Evolutionary conservation across 1,140 invertebrate species (phyloP), one percentile per base, ranked within the genome.

Genomic region (Eulimnadia texana): DNA sequence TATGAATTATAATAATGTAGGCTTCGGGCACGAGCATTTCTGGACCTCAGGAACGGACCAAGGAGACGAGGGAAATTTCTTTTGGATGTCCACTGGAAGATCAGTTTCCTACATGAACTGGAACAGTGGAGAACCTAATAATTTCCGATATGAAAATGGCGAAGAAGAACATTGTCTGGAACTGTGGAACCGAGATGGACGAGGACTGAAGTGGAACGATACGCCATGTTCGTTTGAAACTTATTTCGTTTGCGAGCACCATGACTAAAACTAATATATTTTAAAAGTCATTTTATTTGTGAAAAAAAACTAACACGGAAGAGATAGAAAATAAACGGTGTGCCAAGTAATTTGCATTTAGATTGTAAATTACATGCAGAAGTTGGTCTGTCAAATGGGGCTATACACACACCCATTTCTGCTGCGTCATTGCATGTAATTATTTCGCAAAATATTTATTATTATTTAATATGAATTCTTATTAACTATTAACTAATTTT

Each of bases 1-100:
- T 9, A 42, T n/a, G n/a, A n/a, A n/a, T n/a, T n/a, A n/a, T n/a
- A n/a, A n/a, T n/a, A n/a, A n/a, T n/a, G 16, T 71, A 87, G 86
- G 89, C 47, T 79, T 89, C 52, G 88, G 88, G 10, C 82, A 88
- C 67, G 89, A 93, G 68, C 89, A 93, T 69, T 93, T 93, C 77
- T 93, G 89, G 89, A 91, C 87, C 23, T 89, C 86, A n/a, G 89
- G 89, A 55, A 92, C 88, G 2, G 90, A 93, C 72, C 81, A 90
- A 69, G 90, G 86, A 10, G 87, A 91, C 67, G 88, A 93, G 70
- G 88, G 88, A 3, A 82, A 80, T 58, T 92, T 90, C 78, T 91
- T 91, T 77, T 92, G 90, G 89, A 88, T 92, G 86, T 84, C 88
- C 3, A 91, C 84, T 63, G 90, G 90, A 11, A 77, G 85, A 60